Evolutionary conservation across 2,113 vertebrate genomes (phyloP).

Genomic region (Pomatorhinus ruficollis): DNA sequence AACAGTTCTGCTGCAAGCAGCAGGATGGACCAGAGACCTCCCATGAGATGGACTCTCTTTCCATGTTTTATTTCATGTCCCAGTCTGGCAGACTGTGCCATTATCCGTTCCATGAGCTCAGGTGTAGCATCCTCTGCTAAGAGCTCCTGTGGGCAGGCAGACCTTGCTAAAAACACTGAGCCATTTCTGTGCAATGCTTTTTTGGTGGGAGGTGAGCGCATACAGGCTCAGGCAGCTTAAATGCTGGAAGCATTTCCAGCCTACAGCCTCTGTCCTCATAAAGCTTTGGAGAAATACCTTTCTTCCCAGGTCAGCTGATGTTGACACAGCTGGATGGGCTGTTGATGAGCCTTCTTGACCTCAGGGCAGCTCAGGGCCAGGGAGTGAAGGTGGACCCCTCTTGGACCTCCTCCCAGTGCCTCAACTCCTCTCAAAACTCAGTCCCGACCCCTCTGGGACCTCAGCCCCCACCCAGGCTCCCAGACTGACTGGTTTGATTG

Average conservation of each 20-base stretch:
- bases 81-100: not conserved
- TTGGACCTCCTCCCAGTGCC: not conserved
- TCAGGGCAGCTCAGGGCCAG: not conserved
- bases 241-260: not conserved
- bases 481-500: not conserved
- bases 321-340: not conserved
- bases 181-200: not conserved
- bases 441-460: not conserved
- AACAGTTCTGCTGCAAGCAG: not conserved
- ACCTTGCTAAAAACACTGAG: not conserved
- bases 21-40: not conserved
- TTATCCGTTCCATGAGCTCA: not conserved
- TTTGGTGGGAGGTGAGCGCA: not conserved
- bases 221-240: not conserved
- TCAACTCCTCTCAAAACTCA: not conserved
- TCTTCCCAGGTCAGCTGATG: not conserved
- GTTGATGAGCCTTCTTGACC: not conserved
- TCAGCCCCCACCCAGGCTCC: not conserved
- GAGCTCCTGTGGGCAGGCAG: not conserved
- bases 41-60: not conserved
- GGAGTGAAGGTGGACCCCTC: not conserved
- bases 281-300: not conserved
- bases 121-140: not conserved
- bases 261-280: not conserved
- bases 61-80: not conserved